Percentiles rank a stretch among this genome's conserved stretches.
These are phyloP conservation scores for Cheirogaleus medius DNA, from an alignment of 2,113 vertebrate species.

Conservation along the genomic window DNA sequence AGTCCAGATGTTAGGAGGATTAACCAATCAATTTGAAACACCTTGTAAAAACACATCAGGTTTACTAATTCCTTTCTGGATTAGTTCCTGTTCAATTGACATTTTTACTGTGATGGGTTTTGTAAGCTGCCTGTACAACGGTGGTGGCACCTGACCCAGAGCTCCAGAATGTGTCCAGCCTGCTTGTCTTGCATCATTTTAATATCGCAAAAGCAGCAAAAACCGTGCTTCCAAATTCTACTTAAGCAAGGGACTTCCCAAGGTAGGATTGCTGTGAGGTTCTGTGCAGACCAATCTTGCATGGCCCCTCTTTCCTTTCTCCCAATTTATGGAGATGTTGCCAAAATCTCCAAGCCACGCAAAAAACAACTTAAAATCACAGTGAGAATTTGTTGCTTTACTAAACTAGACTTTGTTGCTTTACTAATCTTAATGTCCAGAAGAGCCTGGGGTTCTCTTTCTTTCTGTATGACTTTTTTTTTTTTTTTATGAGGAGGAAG, in stretches of 20 bases:
- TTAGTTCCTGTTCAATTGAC: neutral
- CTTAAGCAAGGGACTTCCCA: neutral
- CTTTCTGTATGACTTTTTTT: no score
- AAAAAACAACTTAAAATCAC: neutral
- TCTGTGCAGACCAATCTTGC: neutral
- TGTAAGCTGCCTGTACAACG: neutral
- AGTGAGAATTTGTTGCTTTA: neutral
- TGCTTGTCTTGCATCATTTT: neutral
- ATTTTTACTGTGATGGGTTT: neutral
- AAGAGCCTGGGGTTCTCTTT: neutral
- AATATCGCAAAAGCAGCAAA: neutral
- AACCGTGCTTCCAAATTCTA: neutral
- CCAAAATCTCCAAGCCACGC: neutral
- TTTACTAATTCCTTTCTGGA: slow-evolving; percentile 14
- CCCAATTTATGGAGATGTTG: neutral
- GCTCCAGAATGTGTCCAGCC: neutral
- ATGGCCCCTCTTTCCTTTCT: neutral
- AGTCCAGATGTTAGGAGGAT: slow-evolving; percentile 40
- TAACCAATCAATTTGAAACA: slow-evolving; percentile 63
- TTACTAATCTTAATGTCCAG: neutral
- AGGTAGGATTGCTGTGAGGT: neutral
- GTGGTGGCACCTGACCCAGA: neutral
- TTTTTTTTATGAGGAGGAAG: neutral
- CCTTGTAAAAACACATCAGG: slow-evolving; percentile 47
- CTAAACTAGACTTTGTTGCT: neutral